A percentile compares a stretch with the other conserved stretches of the same genome.
Evolutionary conservation across 2,797 vertebrate species (phyloP).

Genomic region (Falco biarmicus): DNA sequence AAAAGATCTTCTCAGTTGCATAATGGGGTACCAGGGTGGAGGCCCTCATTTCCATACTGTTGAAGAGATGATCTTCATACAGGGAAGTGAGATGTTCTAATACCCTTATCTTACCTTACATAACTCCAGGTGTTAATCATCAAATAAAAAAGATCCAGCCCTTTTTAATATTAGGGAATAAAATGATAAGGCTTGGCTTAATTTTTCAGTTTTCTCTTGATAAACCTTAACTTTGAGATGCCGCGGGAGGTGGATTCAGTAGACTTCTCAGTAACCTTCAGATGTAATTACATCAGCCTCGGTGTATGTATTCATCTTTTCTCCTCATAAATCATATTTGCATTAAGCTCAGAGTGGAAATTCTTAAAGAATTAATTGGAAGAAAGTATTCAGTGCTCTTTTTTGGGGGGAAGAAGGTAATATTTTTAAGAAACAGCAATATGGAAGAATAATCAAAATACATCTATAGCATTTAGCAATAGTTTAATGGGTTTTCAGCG

Average conservation of each 20-base stretch:
- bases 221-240: conserved; percentile 27
- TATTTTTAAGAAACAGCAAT: neutral
- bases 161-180: conserved; percentile 46
- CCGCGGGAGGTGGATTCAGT: neutral
- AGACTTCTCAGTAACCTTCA: conserved; percentile 2
- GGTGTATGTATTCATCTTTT: neutral
- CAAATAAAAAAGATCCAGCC: conserved; percentile 9
- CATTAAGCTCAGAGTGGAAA: neutral
- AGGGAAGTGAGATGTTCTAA: conserved; percentile 50
- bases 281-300: neutral
- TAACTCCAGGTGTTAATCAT: conserved; percentile 61
- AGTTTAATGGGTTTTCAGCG: conserved; percentile 11
- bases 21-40: conserved; percentile 47
- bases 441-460: conserved; percentile 11
- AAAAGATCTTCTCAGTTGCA: conserved; percentile 11
- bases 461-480: neutral
- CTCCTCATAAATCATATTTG: neutral
- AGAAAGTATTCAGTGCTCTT: neutral
- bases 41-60: conserved; percentile 43
- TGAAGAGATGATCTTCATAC: conserved; percentile 19
- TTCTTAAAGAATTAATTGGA: conserved; percentile 1
- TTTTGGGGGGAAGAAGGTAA: neutral
- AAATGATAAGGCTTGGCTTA: conserved; percentile 52
- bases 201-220: conserved; percentile 36
- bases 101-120: conserved; percentile 51